Evolutionary conservation across 2,797 vertebrate species (phyloP).

Genomic region (Anguilla megastoma): DNA sequence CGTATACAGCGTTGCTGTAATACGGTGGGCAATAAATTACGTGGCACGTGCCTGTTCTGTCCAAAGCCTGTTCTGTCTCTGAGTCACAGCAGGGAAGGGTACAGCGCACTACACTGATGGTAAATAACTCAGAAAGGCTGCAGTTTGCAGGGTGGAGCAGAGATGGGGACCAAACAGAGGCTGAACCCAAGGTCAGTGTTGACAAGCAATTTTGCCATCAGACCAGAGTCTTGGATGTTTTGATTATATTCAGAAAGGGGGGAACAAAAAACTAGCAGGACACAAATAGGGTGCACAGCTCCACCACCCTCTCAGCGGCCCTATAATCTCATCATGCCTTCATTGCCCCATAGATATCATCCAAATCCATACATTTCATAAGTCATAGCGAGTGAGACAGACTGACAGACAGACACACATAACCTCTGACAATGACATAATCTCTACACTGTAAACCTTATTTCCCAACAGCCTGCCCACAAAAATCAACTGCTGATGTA

Average conservation of each 20-base stretch:
- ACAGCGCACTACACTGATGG: neutral
- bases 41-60: neutral
- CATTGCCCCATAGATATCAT: neutral
- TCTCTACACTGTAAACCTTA: neutral
- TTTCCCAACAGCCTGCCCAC: neutral
- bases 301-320: neutral
- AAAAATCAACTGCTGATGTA: neutral
- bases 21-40: neutral
- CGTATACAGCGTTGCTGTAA: neutral
- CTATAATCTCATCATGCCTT: neutral
- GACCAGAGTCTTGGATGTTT: neutral
- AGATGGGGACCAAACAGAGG: conserved; percentile 47
- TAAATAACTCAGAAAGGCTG: conserved; percentile 76
- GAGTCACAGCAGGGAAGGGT: neutral
- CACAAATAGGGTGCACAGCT: neutral
- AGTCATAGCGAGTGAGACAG: neutral
- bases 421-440: neutral
- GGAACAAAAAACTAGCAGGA: neutral
- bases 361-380: neutral
- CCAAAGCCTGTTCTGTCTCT: neutral
- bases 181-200: conserved; percentile 47
- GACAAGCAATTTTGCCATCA: neutral
- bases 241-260: neutral
- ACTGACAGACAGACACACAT: neutral
- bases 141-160: conserved; percentile 74